A percentile compares a stretch with the other conserved stretches of the same genome.
Conservation (phyloP, 2,113 vertebrate genomes). For the Agapornis roseicollis region DNA sequence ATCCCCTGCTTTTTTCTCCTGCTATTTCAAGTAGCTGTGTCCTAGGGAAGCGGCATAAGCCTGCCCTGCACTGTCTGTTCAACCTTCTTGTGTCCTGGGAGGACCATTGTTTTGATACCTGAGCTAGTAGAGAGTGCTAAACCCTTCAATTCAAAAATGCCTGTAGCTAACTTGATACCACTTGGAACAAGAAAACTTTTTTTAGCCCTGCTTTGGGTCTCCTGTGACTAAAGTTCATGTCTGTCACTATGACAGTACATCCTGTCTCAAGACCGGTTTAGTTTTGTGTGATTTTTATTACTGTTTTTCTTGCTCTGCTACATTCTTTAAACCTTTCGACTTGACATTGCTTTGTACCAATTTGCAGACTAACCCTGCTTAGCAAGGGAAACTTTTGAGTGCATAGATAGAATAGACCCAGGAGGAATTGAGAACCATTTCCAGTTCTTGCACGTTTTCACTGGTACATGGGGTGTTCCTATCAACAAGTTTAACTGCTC, state of each 20-base stretch:
- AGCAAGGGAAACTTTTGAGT: neutral
- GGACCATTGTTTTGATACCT: neutral
- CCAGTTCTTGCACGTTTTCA: neutral
- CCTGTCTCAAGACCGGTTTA: neutral
- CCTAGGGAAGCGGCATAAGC: neutral
- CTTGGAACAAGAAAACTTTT: neutral
- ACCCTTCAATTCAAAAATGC: neutral
- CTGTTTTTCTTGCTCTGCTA: neutral
- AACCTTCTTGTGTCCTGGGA: neutral
- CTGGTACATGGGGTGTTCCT: fast-evolving
- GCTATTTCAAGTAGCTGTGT: neutral
- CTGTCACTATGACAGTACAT: neutral
- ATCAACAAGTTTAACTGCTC: neutral
- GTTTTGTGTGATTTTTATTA: neutral
- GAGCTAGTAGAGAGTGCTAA: neutral
- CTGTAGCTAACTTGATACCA: neutral
- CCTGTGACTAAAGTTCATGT: neutral
- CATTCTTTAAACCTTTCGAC: neutral
- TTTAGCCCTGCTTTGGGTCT: neutral
- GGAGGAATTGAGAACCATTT: neutral
- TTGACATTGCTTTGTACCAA: neutral
- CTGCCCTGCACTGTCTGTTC: neutral
- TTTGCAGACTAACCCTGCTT: neutral
- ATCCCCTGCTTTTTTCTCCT: neutral
- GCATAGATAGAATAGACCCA: neutral